phyloP scores from a whole-genome alignment of 1,140 invertebrate species.

The Protaetia brevitarsis region DNA sequence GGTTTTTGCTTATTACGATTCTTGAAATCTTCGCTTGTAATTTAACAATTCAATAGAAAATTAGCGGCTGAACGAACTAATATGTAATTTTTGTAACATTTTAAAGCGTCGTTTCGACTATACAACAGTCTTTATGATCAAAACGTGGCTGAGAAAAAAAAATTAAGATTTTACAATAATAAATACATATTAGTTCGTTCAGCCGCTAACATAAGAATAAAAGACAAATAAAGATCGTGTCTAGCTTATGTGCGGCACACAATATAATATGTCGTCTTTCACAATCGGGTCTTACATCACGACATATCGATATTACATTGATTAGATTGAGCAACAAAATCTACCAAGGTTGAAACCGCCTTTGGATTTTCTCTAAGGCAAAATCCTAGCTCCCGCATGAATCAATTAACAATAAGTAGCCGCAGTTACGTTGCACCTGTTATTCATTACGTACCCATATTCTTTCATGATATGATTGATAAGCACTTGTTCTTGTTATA shows the following conservation, averaged over 20 bases:
- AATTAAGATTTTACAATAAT: no score
- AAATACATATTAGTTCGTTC: no score
- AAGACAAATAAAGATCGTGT: background rate
- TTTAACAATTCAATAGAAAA: no score
- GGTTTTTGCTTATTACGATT: no score
- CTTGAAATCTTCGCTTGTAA: no score
- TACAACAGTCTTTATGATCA: no score
- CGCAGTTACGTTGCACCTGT: background rate
- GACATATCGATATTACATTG: constrained; percentile 30
- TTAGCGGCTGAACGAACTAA: no score
- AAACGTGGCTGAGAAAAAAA: no score
- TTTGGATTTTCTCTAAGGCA: background rate
- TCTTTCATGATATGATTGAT: background rate
- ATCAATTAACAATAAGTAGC: background rate
- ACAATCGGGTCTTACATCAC: constrained; percentile 26
- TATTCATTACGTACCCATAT: background rate
- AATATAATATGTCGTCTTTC: background rate
- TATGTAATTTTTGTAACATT: no score
- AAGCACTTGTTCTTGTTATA: background rate
- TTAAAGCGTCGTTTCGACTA: no score
- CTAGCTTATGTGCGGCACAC: background rate
- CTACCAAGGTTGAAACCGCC: constrained; percentile 26
- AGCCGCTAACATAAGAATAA: background rate
- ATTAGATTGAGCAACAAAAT: constrained; percentile 28
- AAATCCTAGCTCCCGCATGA: constrained; percentile 1